Evolutionary conservation across 2,797 vertebrate species (phyloP), one percentile per base, ranked within the genome.

Genomic region (Phataginus tricuspis): DNA sequence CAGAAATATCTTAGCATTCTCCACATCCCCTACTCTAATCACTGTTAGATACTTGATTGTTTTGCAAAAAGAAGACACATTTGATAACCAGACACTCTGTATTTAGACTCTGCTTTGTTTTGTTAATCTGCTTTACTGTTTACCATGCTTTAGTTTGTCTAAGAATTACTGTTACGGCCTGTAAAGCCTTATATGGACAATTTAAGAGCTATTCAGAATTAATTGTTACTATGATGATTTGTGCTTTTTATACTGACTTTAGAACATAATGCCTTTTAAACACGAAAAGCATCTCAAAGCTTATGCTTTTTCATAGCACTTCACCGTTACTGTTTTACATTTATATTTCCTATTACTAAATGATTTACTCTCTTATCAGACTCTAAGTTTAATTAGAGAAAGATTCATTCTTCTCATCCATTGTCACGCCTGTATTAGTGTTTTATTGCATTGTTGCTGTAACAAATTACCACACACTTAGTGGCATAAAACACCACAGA

Each of bases 221-320:
- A 45, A 78, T 68, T 12, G 4, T 78, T 37, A 66, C 69, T 39
- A 9, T 55, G 31, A n/a, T 42, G 6, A 95, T 63, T 39, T 75
- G 23, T 55, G 61, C 7, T 21, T 92, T 89, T 89, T 72, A 77
- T 53, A 45, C 23, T 59, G n/a, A 78, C 39, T 42, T 86, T 74
- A 83, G 5, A 78, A 45, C 29, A 72, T 77, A 96, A 10, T 14
- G 72, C 57, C 90, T 82, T 84, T 77, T 63, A 94, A 75, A 77
- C n/a, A 57, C 74, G 55, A 77, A 84, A 57, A 86, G 49, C 14
- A 78, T 63, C 37, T 79, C 37, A 51, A 75, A 90, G 51, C 3
- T 53, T 69, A 31, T 55, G 34, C 1, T 79, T 21, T 59, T 83
- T 87, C 31, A 72, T 21, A 77, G 3, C 37, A 29, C 49, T 69